Base-by-base conservation (phyloP, 2,797 vertebrate genomes). In the Sylvia borin region DNA sequence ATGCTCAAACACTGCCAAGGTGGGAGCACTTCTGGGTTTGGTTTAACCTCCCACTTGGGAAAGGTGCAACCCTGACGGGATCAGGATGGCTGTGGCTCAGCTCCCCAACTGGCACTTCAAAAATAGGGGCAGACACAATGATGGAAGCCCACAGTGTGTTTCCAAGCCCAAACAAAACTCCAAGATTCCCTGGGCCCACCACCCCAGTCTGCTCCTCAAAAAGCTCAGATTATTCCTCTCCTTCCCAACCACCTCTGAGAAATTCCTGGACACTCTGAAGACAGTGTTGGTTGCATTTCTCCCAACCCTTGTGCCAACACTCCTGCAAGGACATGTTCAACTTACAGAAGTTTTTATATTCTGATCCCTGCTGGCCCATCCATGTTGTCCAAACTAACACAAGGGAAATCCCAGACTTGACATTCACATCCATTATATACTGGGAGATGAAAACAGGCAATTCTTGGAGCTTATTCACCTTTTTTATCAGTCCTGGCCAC, bases 381-480 rank as follows among this genome's bases (percentile, higher is more conserved):
- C 38, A 8, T 22, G 27, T n/a, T 13, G 3, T 26, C 21, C 27
- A 32, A 45, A 53, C 8, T 16, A 11, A 51, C 55, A 17, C 27
- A 67, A 22, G 1, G 0, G 27, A 43, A 79, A 29, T 5, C 65
- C 60, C 54, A 54, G 54, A n/a, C 27, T 25, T 1, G 0, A 19
- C 1, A 1, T 10, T 36, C 36, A 14, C 40, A 11, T 12, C 3
- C 1, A 0, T 51, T 15, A 24, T 8, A 2, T 9, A 38, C 43
- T 8, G 26, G 36, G 7, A 75, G 48, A 50, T 8, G 14, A 43
- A 72, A 51, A 60, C 31, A 32, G 31, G 70, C 47, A n/a, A 40
- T 31, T 73, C 74, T 32, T 12, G 1, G 40, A 64, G 29, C 11
- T 65, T 38, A 43, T 38, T 26, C 83, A 17, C 40, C 31, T 67